phyloP scores from a whole-genome alignment of 2,797 vertebrate species.

The Discoglossus pictus region DNA sequence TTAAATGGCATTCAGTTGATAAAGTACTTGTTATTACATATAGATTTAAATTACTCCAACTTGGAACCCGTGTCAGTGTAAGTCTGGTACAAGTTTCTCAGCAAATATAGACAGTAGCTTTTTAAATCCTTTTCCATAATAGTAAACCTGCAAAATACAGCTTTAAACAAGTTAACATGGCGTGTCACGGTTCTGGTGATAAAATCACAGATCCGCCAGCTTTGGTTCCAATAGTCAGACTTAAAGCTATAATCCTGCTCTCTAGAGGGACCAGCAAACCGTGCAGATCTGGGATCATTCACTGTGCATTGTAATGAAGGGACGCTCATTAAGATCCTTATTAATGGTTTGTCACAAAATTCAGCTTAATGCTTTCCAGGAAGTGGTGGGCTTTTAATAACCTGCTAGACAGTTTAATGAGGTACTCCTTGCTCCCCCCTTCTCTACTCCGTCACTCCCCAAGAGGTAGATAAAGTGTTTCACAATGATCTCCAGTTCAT shows the following conservation, averaged over 20 bases:
- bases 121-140: no score
- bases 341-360: conserved; percentile 41
- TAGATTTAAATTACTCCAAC: no score
- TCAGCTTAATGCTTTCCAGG: conserved; percentile 41
- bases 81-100: no score
- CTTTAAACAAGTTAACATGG: no score
- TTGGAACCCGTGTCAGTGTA: no score
- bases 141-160: no score
- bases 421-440: background rate
- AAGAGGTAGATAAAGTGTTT: conserved; percentile 4
- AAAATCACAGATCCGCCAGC: no score
- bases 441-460: background rate
- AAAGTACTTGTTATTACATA: no score
- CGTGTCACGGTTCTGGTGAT: no score
- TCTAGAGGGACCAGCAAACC: conserved; percentile 18
- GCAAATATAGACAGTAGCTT: no score
- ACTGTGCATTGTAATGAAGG: background rate
- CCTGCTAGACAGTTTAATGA: conserved; percentile 12
- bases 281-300: conserved; percentile 10
- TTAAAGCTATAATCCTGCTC: conserved; percentile 29
- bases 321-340: conserved; percentile 24
- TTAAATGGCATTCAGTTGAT: no score
- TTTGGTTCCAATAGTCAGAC: background rate
- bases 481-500: conserved; percentile 17
- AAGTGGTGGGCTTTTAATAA: conserved; percentile 19